Percentiles rank a stretch among this genome's conserved stretches.
Conservation (phyloP, 2,797 vertebrate genomes). For the Acestrorhynchus altus region DNA sequence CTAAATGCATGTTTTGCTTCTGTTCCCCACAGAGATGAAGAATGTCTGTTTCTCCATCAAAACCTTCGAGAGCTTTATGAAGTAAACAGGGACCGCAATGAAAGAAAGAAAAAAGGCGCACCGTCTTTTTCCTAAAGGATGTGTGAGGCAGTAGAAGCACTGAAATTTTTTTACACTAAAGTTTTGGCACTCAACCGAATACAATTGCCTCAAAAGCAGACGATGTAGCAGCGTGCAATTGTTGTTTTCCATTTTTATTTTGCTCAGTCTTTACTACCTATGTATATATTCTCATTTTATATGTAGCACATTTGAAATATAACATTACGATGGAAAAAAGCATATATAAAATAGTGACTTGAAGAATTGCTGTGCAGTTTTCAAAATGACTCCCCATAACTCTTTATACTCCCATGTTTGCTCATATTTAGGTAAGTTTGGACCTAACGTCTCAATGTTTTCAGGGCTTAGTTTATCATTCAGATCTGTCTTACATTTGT, state of each 20-base stretch:
- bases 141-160: constrained; percentile 88
- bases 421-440: constrained; percentile 9
- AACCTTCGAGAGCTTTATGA: constrained; percentile 80
- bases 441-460: constrained; percentile 41
- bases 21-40: constrained; percentile 78
- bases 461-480: constrained; percentile 68
- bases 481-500: constrained; percentile 14
- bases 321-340: constrained; percentile 69
- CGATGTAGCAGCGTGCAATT: constrained; percentile 98
- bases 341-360: constrained; percentile 73
- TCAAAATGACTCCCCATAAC: constrained; percentile 67
- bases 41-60: constrained; percentile 76
- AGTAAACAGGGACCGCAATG: constrained; percentile 80
- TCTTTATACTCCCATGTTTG: constrained; percentile 55
- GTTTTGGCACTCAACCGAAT: constrained; percentile 89
- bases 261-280: constrained; percentile 78
- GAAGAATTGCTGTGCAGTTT: constrained; percentile 83
- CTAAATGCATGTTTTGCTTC: constrained; percentile 28
- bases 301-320: constrained; percentile 83
- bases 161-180: constrained; percentile 97
- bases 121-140: constrained; percentile 73
- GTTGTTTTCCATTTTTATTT: constrained; percentile 67
- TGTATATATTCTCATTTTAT: constrained; percentile 71
- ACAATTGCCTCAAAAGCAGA: constrained; percentile 93
- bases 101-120: constrained; percentile 69